Evolutionary conservation across 2,113 vertebrate species (phyloP).

Genomic region (Madoqua kirkii): DNA sequence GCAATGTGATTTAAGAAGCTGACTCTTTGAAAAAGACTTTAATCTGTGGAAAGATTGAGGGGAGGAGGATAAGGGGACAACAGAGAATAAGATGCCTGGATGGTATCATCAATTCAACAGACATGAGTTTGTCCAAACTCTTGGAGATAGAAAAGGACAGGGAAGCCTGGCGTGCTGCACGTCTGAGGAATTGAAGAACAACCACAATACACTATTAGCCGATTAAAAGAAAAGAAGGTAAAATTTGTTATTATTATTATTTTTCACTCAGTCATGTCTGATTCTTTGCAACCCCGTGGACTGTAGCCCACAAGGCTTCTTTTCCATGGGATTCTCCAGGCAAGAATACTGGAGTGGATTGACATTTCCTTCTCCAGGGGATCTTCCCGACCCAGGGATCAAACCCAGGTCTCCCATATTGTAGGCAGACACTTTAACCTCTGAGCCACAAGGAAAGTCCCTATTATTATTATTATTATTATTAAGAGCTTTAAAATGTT

Average conservation of each 20-base stretch:
- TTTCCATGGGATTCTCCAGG: too few relatives aligned
- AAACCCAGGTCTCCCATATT: too few relatives aligned
- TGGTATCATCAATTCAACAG: background rate
- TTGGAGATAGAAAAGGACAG: background rate
- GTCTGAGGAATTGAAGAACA: background rate
- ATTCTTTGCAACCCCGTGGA: too few relatives aligned
- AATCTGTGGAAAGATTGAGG: background rate
- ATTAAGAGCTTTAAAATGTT: background rate
- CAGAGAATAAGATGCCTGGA: background rate
- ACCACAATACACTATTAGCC: background rate
- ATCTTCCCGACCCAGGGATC: too few relatives aligned
- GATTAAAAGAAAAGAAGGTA: background rate
- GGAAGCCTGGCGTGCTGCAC: background rate
- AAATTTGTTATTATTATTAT: background rate
- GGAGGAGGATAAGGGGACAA: background rate
- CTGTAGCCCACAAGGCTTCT: too few relatives aligned
- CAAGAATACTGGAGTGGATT: too few relatives aligned
- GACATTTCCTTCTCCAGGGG: too few relatives aligned
- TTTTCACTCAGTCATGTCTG: too few relatives aligned
- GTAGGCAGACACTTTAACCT: too few relatives aligned
- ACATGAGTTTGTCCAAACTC: background rate
- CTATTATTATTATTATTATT: background rate
- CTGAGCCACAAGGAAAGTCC: too few relatives aligned
- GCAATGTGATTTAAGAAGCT: background rate
- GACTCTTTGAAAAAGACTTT: background rate